Percentiles rank a stretch among this genome's conserved stretches.
Conservation (phyloP, 92 coral and sea anemone genomes). For the Chrysogorgia sp. region DNA sequence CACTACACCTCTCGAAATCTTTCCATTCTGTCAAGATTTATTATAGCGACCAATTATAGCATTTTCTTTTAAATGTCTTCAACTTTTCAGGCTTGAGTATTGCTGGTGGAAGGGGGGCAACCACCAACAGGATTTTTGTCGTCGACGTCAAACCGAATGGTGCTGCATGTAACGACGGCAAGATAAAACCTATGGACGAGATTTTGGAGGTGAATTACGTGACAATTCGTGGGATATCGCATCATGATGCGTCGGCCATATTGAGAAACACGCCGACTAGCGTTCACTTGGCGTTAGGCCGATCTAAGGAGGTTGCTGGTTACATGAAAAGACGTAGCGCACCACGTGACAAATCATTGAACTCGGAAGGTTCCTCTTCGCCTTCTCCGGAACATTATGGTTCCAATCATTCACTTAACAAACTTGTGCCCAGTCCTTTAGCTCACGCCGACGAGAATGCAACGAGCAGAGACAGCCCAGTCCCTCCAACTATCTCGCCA, state of each 20-base stretch:
- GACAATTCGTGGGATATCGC: constrained; percentile 91
- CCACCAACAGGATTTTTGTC: constrained; percentile 92
- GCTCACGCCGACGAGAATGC: constrained; percentile 6
- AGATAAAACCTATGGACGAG: constrained; percentile 92
- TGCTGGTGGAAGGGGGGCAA: constrained; percentile 98
- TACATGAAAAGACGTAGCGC: constrained; percentile 26
- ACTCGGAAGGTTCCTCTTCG: constrained; percentile 22
- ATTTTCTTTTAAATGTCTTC: neutral
- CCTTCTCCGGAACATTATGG: constrained; percentile 20
- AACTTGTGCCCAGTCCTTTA: constrained; percentile 20
- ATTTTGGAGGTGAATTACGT: constrained; percentile 92
- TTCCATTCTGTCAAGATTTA: too few species aligned
- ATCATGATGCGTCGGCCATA: constrained; percentile 95
- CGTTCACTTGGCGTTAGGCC: constrained; percentile 86
- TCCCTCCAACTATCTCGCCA: neutral
- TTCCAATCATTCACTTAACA: constrained; percentile 19
- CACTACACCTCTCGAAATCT: neutral
- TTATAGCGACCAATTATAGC: too few species aligned
- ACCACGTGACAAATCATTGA: neutral
- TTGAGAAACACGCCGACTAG: constrained; percentile 84
- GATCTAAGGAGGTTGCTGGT: constrained; percentile 45
- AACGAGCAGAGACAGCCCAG: neutral
- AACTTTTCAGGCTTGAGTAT: constrained; percentile 77
- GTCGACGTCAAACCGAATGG: constrained; percentile 97
- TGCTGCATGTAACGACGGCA: constrained; percentile 90